Conservation (phyloP, 2,113 vertebrate genomes). For the Bambusicola thoracicus region DNA sequence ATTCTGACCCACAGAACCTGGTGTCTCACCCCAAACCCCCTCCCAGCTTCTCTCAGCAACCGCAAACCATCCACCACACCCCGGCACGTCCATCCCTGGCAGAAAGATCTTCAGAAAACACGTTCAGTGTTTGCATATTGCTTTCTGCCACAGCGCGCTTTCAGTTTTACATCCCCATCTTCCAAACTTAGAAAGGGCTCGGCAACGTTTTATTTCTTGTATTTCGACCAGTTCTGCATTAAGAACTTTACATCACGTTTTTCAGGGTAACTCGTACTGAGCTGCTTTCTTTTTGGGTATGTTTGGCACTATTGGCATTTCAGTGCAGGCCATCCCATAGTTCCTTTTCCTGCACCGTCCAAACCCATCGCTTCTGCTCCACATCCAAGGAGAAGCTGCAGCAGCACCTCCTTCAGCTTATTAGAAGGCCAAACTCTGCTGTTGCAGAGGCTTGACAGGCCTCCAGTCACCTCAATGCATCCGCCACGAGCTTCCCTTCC, state of each 20-base stretch:
- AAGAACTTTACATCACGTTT: background rate
- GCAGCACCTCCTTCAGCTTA: background rate
- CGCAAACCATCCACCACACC: background rate
- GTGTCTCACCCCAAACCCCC: background rate
- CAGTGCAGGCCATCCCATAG: background rate
- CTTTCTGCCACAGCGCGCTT: background rate
- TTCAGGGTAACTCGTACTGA: background rate
- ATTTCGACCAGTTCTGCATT: background rate
- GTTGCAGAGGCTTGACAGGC: background rate
- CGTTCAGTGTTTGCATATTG: background rate
- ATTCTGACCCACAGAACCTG: background rate
- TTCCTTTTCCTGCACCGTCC: background rate
- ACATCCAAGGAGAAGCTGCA: background rate
- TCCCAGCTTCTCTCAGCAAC: background rate
- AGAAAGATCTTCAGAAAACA: background rate
- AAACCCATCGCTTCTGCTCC: background rate
- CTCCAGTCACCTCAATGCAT: background rate
- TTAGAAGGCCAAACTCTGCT: background rate
- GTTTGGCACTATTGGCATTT: background rate
- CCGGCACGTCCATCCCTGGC: background rate
- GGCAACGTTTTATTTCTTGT: background rate
- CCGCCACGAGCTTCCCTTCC: background rate
- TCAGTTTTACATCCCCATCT: background rate
- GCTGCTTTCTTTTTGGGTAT: background rate
- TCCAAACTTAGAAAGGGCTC: background rate